phyloP scores from a whole-genome alignment of 1,140 invertebrate genomes.

The Euura lappo region DNA sequence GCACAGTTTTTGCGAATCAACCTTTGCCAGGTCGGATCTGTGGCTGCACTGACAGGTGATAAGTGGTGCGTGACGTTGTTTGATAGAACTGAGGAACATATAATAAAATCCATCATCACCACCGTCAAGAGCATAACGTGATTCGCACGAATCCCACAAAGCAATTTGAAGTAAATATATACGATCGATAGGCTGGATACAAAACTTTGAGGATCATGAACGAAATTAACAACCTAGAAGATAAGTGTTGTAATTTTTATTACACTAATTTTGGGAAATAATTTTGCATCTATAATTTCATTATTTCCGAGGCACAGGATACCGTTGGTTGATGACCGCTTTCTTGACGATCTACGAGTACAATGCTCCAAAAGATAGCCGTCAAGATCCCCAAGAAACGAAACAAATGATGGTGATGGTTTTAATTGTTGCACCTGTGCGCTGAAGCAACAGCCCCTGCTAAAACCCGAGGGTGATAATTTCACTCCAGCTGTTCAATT shows the following conservation, averaged over 20 bases:
- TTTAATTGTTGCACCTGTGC: conserved; percentile 7
- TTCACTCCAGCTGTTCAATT: conserved; percentile 2
- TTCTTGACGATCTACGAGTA: neutral
- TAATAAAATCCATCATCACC: conserved; percentile 36
- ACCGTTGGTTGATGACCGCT: neutral
- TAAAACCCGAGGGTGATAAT: conserved; percentile 5
- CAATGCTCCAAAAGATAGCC: neutral
- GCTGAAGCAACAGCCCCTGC: neutral
- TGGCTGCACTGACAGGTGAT: neutral
- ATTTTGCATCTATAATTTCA: no score
- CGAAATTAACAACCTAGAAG: no score
- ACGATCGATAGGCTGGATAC: neutral
- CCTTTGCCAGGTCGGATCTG: neutral
- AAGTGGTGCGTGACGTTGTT: conserved; percentile 24
- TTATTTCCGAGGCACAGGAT: no score
- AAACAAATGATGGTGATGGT: neutral
- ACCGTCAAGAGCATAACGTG: conserved; percentile 30
- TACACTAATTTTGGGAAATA: no score
- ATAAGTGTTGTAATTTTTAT: no score
- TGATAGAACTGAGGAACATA: conserved; percentile 27
- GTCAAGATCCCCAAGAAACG: neutral
- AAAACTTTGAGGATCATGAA: no score
- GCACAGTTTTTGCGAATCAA: no score
- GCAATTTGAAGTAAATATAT: conserved; percentile 47
- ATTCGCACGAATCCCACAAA: conserved; percentile 42